Evolutionary conservation across 2,797 vertebrate species (phyloP), one percentile per base, ranked within the genome.

Genomic region (Acanthurus lineatus): DNA sequence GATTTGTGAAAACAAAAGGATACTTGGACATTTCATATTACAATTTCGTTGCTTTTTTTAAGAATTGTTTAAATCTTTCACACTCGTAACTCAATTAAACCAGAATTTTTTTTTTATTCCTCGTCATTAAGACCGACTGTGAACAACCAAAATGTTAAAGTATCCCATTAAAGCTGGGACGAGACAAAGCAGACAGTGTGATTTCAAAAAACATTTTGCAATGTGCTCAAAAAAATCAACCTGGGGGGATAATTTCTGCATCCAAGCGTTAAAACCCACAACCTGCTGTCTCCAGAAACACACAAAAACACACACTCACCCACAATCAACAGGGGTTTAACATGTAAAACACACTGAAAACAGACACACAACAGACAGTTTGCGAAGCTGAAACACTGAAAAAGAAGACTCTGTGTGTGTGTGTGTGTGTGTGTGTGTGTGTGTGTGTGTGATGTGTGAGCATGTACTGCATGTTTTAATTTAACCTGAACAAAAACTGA

Each of bases 261-360:
- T 71, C 48, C 35, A 59, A 80, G 73, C 48, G 63, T 32, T 25
- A 2, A 68, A 72, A 88, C 72, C 44, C 81, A 84, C 80, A 84
- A 77, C 77, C 85, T 88, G 81, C 81, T 88, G 69, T 78, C 69
- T 86, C 67, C 17, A 54, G 22, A 19, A 70, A 80, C 63, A 73
- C 61, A 79, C 59, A 80, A 38, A 71, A n/a, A 80, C 58, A 86
- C 69, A 64, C 79, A 85, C 71, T 8, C 66, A 54, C 49, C 64
- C 76, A 69, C 62, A 71, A 28, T 81, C 69, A 66, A 58, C 57
- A 48, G 25, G 49, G 76, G 11, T 42, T 81, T 53, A 2, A 77
- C 57, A 81, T 14, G n/a, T 35, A 79, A 66, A 73, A 69, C 54
- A 70, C 54, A 78, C 0, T 3, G 32, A 25, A 81, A 62, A 82